Evolutionary conservation across 2,113 vertebrate genomes (phyloP).

Genomic region (Antennarius striatus): DNA sequence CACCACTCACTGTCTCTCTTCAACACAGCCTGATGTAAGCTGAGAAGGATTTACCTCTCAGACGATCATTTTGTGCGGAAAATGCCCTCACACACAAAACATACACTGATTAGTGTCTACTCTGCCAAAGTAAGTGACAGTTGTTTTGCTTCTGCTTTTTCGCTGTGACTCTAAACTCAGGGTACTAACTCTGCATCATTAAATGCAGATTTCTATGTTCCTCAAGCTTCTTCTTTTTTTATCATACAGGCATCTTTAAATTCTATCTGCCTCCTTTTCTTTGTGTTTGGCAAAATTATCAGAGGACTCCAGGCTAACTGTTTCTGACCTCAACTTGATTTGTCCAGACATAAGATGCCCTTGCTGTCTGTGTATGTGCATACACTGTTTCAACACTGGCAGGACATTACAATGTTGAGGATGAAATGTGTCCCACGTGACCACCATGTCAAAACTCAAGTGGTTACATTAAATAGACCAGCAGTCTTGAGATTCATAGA

Average conservation of each 20-base stretch:
- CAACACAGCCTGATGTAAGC: constrained; percentile 37
- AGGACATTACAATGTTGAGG: not conserved
- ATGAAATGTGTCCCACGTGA: constrained; percentile 15
- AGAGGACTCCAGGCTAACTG: constrained; percentile 1
- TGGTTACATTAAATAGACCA: constrained; percentile 34
- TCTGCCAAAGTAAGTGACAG: constrained; percentile 19
- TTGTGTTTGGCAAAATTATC: constrained; percentile 18
- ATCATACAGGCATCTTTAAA: not conserved
- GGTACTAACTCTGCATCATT: constrained; percentile 6
- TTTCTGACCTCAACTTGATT: constrained; percentile 39
- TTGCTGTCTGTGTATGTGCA: constrained; percentile 10
- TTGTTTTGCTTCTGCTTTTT: constrained; percentile 19
- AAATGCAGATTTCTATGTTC: not conserved
- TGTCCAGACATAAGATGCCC: constrained; percentile 26
- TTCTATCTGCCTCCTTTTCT: constrained; percentile 2
- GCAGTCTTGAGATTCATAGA: constrained; percentile 10
- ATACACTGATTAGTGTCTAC: constrained; percentile 45
- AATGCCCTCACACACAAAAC: constrained; percentile 44
- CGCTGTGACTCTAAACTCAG: constrained; percentile 15
- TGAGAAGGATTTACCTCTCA: constrained; percentile 42
- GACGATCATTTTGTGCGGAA: constrained; percentile 47
- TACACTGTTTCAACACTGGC: not conserved
- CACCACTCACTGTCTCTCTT: constrained; percentile 48
- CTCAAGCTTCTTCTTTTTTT: constrained; percentile 6
- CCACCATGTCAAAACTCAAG: constrained; percentile 28